Conservation (phyloP, 2,888 invertebrate species). For the Erebia aethiops region DNA sequence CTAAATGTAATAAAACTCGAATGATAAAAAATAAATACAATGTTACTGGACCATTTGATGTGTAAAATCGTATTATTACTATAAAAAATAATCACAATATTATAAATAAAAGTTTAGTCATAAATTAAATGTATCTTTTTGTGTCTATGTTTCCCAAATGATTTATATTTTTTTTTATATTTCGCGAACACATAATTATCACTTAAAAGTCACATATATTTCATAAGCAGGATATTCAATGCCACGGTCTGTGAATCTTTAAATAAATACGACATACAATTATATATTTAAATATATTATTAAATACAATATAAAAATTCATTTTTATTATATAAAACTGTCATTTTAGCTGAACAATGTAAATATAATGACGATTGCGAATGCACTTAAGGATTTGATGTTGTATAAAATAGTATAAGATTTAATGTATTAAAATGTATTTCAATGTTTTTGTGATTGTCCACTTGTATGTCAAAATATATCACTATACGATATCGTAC, state of each 20-base stretch:
- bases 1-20: slow-evolving; percentile 28
- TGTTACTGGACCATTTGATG: slow-evolving; percentile 44
- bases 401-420: slow-evolving; percentile 45
- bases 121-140: too few species aligned
- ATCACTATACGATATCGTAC: background rate
- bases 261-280: too few species aligned
- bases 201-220: too few species aligned
- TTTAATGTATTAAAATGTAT: background rate
- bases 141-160: too few species aligned
- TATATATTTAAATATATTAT: too few species aligned
- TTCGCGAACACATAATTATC: too few species aligned
- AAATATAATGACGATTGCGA: slow-evolving; percentile 39
- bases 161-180: too few species aligned
- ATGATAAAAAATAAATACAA: slow-evolving; percentile 30
- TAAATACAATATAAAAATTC: too few species aligned
- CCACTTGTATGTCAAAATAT: background rate
- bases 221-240: too few species aligned
- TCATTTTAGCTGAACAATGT: background rate
- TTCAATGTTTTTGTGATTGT: slow-evolving; percentile 13
- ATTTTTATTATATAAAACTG: background rate
- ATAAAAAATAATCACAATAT: background rate
- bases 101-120: background rate
- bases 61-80: slow-evolving; percentile 17
- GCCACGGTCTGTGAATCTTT: too few species aligned
- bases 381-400: slow-evolving; percentile 67